phyloP scores from a whole-genome alignment of 2,113 vertebrate genomes.

The Reinhardtius hippoglossoides region DNA sequence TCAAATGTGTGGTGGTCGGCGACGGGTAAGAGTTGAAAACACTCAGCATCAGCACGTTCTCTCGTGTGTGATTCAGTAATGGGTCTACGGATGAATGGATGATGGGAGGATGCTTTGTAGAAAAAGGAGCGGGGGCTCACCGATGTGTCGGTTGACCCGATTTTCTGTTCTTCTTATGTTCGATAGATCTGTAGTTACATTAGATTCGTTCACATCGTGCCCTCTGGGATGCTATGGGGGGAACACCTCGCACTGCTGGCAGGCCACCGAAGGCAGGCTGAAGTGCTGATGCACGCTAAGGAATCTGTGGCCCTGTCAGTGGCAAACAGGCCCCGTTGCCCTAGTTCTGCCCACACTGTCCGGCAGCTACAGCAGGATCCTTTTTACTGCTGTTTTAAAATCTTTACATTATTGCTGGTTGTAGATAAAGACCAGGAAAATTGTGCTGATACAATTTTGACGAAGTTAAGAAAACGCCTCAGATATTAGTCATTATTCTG shows the following conservation, averaged over 20 bases:
- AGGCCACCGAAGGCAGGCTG: slow-evolving; percentile 72
- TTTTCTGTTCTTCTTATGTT: neutral
- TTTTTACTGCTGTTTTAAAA: neutral
- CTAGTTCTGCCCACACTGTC: slow-evolving; percentile 25
- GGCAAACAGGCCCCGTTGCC: slow-evolving; percentile 65
- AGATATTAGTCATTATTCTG: neutral
- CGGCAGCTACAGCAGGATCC: neutral
- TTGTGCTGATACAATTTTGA: too few species aligned
- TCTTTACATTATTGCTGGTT: neutral
- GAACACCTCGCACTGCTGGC: slow-evolving; percentile 51
- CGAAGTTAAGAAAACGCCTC: neutral
- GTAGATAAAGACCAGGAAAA: neutral
- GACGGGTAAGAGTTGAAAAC: slow-evolving; percentile 81
- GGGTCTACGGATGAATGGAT: slow-evolving; percentile 57
- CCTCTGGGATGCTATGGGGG: neutral
- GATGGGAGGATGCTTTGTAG: slow-evolving; percentile 77
- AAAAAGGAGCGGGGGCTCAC: slow-evolving; percentile 56
- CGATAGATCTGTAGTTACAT: neutral
- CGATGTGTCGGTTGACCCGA: slow-evolving; percentile 15
- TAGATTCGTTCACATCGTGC: neutral
- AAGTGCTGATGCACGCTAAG: slow-evolving; percentile 77
- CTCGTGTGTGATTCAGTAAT: slow-evolving; percentile 37
- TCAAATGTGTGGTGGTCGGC: slow-evolving; percentile 87
- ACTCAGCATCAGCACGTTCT: neutral
- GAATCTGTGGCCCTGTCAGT: slow-evolving; percentile 65